Percentiles rank a stretch among this genome's conserved stretches.
These are phyloP conservation scores for Bradynema listronoti DNA, from an alignment of 1,140 invertebrate species.

Conservation along the genomic window DNA sequence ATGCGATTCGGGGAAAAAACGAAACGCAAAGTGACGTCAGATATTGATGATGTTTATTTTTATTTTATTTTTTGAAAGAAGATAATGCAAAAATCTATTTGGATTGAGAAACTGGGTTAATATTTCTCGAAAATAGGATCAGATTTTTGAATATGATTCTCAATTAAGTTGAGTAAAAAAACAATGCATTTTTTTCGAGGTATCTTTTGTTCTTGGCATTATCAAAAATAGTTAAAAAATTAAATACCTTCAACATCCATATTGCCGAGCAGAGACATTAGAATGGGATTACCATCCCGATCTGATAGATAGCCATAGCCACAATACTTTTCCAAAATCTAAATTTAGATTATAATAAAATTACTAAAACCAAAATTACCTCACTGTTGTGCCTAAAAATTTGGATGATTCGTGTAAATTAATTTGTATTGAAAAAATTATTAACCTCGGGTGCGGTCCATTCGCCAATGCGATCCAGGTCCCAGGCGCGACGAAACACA, in stretches of 20 bases:
- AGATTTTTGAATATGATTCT: too few relatives aligned
- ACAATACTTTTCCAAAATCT: conserved; percentile 58
- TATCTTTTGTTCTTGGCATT: too few relatives aligned
- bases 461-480: conserved; percentile 48
- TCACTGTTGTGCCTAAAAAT: conserved; percentile 23
- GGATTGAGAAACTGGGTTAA: too few relatives aligned
- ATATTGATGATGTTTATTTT: too few relatives aligned
- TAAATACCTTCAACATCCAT: conserved; percentile 54
- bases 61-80: too few relatives aligned
- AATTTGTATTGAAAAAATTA: conserved; percentile 14
- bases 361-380: conserved; percentile 7
- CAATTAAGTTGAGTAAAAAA: too few relatives aligned
- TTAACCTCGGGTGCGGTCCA: conserved; percentile 54
- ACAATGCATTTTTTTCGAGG: too few relatives aligned
- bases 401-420: conserved; percentile 4
- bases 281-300: conserved; percentile 56
- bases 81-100: too few relatives aligned
- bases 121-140: too few relatives aligned
- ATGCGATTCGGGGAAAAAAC: too few relatives aligned
- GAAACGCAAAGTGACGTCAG: too few relatives aligned
- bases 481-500: conserved; percentile 53
- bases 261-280: conserved; percentile 57
- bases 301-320: conserved; percentile 55
- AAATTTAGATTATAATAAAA: conserved; percentile 18
- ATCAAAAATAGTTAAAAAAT: too few relatives aligned